phyloP scores from a whole-genome alignment of 2,113 vertebrate genomes.

The Zosterops hypoxanthus region DNA sequence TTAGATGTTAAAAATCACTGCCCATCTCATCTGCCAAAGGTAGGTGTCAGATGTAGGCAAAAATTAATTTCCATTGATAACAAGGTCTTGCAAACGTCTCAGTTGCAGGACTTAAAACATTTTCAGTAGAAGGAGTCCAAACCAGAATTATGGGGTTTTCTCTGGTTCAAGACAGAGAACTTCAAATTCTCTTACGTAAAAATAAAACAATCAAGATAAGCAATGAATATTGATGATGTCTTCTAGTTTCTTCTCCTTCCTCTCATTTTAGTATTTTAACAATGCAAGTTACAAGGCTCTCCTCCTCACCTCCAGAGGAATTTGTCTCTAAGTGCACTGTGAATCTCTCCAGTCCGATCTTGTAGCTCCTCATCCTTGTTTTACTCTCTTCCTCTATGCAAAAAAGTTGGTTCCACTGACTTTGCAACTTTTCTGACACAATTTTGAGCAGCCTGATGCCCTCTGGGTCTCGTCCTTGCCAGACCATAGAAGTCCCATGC shows the following conservation, averaged over 20 bases:
- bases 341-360: background rate
- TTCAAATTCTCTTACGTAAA: background rate
- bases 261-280: background rate
- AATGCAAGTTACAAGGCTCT: rapidly evolving
- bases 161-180: background rate
- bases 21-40: background rate
- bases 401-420: background rate
- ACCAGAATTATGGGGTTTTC: background rate
- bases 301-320: background rate
- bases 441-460: background rate
- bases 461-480: background rate
- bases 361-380: background rate
- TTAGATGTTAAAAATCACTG: background rate
- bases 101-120: background rate
- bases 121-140: background rate
- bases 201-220: background rate
- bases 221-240: background rate
- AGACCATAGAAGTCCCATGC: background rate
- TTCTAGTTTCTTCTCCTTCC: background rate
- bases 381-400: background rate
- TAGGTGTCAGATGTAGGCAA: background rate
- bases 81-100: background rate
- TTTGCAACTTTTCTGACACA: background rate
- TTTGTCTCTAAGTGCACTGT: background rate
- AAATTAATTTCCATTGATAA: background rate